Base-by-base conservation (phyloP, 2,113 vertebrate genomes). In the Prionailurus bengalensis region DNA sequence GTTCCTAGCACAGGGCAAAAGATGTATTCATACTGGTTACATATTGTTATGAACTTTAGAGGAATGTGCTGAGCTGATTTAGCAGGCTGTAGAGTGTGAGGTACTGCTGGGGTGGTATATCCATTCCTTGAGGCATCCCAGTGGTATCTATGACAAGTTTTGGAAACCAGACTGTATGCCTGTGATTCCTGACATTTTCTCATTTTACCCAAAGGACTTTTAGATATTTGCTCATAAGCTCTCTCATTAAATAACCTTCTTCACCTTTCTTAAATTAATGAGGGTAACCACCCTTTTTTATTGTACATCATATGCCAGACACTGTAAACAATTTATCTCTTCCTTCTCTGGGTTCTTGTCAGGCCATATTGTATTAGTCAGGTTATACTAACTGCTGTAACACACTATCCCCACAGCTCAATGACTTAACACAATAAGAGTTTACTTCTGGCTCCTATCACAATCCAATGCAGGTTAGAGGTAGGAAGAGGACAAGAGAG, bases 181-280 rank as follows among this genome's bases (percentile, higher is more conserved):
- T 31, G 39, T 48, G 25, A 89, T 89, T 93, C 65, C 39, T 45
- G 5, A 80, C 55, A 81, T 84, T 94, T 94, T 88, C 33, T 91
- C 17, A 81, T 11, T 66, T 86, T 48, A 94, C 25, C 17, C 81
- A 55, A 91, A 87, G 23, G 23, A 87, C 21, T 66, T 93, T 91
- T 66, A 94, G 74, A 58, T 31, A 91, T 21, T 91, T 66, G 23
- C 42, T 91, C 15, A 23, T 45, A 91, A 45, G 21, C 61, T 81
- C 42, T 73, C 31, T 81, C 45, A 91, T 87, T 45, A 90, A 93
- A 83, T 42, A 91, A 73, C 55, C 15, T 36, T 80, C 25, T 55
- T 80, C 25, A 73, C 73, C 21, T 81, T 73, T 90, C 79, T 39
- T 71, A 93, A 92, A 51, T 71, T 66, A 94, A 48, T 74, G 23